These are phyloP conservation scores for Pygoscelis adeliae DNA, from an alignment of 2,113 vertebrate genomes.

Conservation along the genomic window DNA sequence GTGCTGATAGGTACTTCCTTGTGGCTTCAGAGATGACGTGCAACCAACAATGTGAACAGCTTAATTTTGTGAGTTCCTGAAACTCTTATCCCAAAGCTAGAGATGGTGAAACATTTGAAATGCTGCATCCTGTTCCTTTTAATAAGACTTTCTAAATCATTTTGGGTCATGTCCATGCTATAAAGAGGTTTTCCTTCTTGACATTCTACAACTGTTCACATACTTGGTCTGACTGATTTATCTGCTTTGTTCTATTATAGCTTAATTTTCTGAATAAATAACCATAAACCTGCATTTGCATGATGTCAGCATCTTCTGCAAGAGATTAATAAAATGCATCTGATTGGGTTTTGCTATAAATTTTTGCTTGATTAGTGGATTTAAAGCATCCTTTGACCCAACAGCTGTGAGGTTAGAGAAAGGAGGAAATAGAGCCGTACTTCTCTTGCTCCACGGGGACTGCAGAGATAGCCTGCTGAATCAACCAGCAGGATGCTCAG, in stretches of 20 bases:
- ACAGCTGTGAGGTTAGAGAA: slow-evolving; percentile 13
- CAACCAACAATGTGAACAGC: not conserved
- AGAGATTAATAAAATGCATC: not conserved
- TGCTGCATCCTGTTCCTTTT: slow-evolving; percentile 39
- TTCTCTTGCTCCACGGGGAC: not conserved
- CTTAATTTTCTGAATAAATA: not conserved
- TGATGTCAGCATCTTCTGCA: slow-evolving; percentile 13
- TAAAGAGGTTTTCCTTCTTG: not conserved
- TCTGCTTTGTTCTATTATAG: not conserved
- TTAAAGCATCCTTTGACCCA: slow-evolving; percentile 41
- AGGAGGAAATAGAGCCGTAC: not conserved
- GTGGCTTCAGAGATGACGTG: not conserved
- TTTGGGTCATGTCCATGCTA: not conserved
- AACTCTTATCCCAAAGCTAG: not conserved
- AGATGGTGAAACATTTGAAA: slow-evolving; percentile 32
- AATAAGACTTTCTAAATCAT: slow-evolving; percentile 17
- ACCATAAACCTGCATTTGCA: not conserved
- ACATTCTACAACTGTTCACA: not conserved
- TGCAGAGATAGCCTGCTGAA: not conserved
- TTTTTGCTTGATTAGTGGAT: slow-evolving; percentile 12
- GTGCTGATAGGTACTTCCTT: slow-evolving; percentile 44
- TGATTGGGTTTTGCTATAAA: not conserved
- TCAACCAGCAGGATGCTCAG: not conserved
- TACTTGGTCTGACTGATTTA: slow-evolving; percentile 7
- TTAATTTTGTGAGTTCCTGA: slow-evolving; percentile 14